Percentiles rank a stretch among this genome's conserved stretches.
These are phyloP conservation scores for Platygyra sinensis DNA, from an alignment of 64 coral and sea anemone genomes.

Conservation along the genomic window DNA sequence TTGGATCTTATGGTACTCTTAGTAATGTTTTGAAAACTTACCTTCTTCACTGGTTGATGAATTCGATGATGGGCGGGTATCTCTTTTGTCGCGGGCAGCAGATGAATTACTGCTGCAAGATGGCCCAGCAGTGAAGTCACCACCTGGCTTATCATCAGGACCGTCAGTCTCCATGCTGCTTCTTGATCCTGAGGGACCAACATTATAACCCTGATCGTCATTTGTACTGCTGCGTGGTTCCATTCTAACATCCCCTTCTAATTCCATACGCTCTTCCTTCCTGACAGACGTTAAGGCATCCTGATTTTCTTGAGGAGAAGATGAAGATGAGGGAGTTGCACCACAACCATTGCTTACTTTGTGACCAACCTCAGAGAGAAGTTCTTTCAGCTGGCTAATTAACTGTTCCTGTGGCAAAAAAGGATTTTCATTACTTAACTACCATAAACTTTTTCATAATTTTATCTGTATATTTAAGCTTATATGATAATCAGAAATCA, in stretches of 20 bases:
- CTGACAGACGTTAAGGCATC: not conserved
- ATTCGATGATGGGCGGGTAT: not conserved
- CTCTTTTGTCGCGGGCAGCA: not conserved
- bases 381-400: constrained; percentile 1
- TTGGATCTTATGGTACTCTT: not conserved
- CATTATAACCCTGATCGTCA: not conserved
- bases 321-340: not conserved
- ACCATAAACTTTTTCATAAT: too few species aligned
- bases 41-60: not conserved
- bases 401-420: constrained; percentile 11
- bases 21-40: not conserved
- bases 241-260: not conserved
- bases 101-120: not conserved
- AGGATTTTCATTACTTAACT: not conserved
- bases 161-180: not conserved
- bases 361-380: constrained; percentile 31
- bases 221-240: not conserved
- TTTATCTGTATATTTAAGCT: not conserved
- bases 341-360: constrained; percentile 34
- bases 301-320: not conserved
- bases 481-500: not conserved
- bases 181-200: not conserved
- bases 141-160: not conserved
- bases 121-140: not conserved
- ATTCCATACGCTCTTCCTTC: constrained; percentile 17